These are phyloP conservation scores for Tauraco erythrolophus DNA, from an alignment of 2,113 vertebrate genomes.

Conservation along the genomic window DNA sequence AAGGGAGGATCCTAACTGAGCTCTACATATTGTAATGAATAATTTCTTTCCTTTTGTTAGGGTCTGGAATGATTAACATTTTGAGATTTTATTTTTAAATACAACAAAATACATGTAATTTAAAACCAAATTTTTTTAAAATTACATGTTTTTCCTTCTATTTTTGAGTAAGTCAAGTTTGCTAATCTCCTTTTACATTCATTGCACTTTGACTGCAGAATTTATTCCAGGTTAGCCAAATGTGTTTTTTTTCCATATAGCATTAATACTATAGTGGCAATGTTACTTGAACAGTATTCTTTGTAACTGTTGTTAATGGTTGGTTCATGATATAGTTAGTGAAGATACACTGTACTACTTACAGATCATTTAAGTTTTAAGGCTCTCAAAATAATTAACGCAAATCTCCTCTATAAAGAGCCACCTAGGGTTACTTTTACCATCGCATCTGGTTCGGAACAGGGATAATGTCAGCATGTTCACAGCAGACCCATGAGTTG, in stretches of 20 bases:
- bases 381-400: background rate
- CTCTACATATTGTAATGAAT: background rate
- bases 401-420: background rate
- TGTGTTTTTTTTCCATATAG: background rate
- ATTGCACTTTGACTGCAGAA: background rate
- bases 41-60: background rate
- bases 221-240: background rate
- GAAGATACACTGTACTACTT: background rate
- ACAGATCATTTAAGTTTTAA: background rate
- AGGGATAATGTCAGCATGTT: background rate
- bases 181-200: background rate
- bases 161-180: background rate
- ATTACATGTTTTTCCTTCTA: background rate
- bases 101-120: background rate
- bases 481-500: background rate
- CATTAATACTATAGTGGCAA: background rate
- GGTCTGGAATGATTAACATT: background rate
- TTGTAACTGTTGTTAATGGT: background rate
- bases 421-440: background rate
- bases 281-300: background rate
- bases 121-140: background rate
- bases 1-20: background rate
- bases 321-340: background rate
- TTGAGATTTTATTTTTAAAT: background rate
- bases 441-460: fast-evolving